A percentile compares a stretch with the other conserved stretches of the same genome.
Evolutionary conservation across 2,797 vertebrate genomes (phyloP).

Genomic region (Falco biarmicus): DNA sequence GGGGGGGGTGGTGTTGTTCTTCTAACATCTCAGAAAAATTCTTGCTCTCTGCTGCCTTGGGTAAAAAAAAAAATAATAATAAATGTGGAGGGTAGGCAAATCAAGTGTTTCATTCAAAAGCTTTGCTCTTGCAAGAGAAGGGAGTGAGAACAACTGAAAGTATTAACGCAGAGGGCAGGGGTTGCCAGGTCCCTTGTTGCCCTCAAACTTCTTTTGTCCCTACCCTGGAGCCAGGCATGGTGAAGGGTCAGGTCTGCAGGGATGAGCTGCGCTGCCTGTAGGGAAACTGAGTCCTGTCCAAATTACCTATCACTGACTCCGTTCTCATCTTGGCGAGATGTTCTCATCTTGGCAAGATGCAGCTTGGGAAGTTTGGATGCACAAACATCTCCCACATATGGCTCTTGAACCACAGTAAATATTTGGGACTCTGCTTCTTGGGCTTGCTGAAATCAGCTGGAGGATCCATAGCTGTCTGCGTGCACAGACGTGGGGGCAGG

Average conservation of each 20-base stretch:
- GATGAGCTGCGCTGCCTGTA: background rate
- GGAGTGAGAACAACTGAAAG: background rate
- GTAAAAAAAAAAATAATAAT: background rate
- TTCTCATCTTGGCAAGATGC: background rate
- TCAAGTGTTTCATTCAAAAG: background rate
- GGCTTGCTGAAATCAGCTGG: background rate
- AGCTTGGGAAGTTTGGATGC: background rate
- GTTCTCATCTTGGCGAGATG: background rate
- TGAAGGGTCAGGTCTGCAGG: accelerated
- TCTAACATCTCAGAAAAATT: background rate
- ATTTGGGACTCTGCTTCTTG: background rate
- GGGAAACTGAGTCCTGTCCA: background rate
- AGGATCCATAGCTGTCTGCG: background rate
- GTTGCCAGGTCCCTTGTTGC: background rate
- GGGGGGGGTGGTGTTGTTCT: background rate
- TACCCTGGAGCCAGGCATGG: background rate
- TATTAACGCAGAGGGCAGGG: background rate
- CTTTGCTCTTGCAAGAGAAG: background rate
- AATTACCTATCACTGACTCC: background rate
- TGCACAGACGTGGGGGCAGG: background rate
- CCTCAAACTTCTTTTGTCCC: background rate
- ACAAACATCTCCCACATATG: background rate
- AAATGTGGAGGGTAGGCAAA: background rate
- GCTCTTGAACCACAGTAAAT: background rate
- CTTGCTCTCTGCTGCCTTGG: background rate